Percentiles rank a stretch among this genome's conserved stretches.
Conservation (phyloP, 2,797 vertebrate species). For the Enteromius mattozi region DNA sequence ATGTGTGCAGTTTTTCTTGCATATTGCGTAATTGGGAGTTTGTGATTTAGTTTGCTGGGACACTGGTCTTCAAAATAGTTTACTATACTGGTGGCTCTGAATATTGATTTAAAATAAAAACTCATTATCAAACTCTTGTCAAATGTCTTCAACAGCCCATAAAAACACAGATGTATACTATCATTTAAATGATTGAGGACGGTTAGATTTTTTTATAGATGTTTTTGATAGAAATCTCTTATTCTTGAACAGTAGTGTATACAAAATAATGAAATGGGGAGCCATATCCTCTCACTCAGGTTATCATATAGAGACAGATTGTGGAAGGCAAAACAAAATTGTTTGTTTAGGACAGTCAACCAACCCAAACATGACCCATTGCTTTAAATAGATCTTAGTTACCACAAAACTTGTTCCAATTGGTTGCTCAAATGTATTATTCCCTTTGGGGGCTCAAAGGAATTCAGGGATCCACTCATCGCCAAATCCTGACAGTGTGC, state of each 20-base stretch:
- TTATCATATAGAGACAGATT: conserved; percentile 25
- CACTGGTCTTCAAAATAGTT: conserved; percentile 41
- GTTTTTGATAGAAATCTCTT: not conserved
- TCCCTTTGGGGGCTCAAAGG: conserved; percentile 29
- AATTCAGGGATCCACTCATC: conserved; percentile 7
- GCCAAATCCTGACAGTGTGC: conserved; percentile 6
- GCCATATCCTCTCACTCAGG: conserved; percentile 15
- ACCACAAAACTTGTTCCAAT: conserved; percentile 21
- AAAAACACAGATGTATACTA: not conserved
- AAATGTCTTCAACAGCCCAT: not conserved
- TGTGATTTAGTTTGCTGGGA: conserved; percentile 17
- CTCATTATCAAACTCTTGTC: not conserved
- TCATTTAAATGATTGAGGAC: not conserved
- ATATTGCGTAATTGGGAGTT: not conserved
- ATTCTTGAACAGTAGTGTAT: not conserved
- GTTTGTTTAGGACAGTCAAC: conserved; percentile 14
- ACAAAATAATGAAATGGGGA: conserved; percentile 6
- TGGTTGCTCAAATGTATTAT: conserved; percentile 23
- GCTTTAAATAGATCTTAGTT: conserved; percentile 29
- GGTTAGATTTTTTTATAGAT: not conserved
- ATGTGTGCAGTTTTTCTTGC: conserved; percentile 1
- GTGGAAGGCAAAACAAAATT: conserved; percentile 31
- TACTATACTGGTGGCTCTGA: conserved; percentile 42
- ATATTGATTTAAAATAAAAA: conserved; percentile 48
- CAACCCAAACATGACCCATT: conserved; percentile 23